A percentile compares a stretch with the other conserved stretches of the same genome.
Conservation (phyloP, 2,113 vertebrate species). For the Nibea albiflora region DNA sequence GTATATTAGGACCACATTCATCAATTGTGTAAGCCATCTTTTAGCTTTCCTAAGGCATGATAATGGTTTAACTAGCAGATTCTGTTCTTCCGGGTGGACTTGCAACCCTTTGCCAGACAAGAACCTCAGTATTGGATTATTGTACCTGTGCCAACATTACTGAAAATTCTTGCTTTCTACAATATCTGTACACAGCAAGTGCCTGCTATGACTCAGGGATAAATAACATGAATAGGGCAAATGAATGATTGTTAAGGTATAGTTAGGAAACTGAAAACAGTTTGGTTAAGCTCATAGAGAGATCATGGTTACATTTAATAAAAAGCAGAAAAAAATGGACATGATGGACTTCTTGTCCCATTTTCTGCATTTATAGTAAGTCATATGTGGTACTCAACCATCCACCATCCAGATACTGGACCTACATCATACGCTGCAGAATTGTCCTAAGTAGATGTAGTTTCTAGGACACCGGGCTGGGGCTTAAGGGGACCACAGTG, state of each 20-base stretch:
- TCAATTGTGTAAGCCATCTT: slow-evolving; percentile 2
- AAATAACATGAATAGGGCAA: not conserved
- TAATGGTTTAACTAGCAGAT: slow-evolving; percentile 6
- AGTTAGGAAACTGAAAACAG: not conserved
- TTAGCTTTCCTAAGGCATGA: not conserved
- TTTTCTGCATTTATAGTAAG: too few species aligned
- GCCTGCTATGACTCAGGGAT: not conserved
- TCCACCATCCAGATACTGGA: not conserved
- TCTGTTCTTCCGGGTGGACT: not conserved
- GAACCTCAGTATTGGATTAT: not conserved
- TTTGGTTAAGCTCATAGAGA: not conserved
- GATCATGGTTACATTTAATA: not conserved
- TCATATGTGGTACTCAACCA: not conserved
- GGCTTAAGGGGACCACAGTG: not conserved
- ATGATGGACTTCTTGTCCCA: too few species aligned
- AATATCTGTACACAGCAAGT: not conserved
- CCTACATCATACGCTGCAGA: not conserved
- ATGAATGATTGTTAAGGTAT: not conserved
- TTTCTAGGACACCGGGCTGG: not conserved
- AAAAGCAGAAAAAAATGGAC: too few species aligned
- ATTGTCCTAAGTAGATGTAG: not conserved
- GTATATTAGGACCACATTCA: not conserved
- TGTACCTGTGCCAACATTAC: not conserved
- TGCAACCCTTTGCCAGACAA: slow-evolving; percentile 1
- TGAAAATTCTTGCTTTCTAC: not conserved